These are phyloP conservation scores for Globodera rostochiensis DNA, from an alignment of 1,140 invertebrate genomes.

Conservation along the genomic window DNA sequence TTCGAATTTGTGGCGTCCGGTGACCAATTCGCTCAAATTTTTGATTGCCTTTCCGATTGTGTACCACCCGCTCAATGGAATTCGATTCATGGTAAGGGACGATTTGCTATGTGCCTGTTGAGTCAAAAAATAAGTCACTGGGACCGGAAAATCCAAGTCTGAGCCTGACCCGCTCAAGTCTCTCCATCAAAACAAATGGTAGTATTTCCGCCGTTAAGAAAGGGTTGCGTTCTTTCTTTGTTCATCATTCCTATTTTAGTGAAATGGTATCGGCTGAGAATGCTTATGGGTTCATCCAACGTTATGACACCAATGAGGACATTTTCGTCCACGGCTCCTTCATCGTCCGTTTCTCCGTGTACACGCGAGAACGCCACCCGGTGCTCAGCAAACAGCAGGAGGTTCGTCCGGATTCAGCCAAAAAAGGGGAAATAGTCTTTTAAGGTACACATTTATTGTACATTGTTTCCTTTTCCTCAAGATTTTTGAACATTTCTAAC, in stretches of 20 bases:
- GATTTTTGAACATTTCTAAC: no score
- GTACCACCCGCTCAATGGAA: conserved; percentile 24
- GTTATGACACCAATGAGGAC: neutral
- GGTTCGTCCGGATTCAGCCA: no score
- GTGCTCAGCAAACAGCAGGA: neutral
- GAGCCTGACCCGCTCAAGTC: no score
- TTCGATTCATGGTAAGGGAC: conserved; percentile 23
- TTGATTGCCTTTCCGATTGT: conserved; percentile 6
- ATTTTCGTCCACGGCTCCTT: neutral
- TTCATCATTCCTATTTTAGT: neutral
- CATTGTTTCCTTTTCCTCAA: no score
- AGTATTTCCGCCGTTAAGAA: no score
- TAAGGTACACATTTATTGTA: no score
- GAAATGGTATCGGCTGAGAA: neutral
- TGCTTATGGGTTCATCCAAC: neutral
- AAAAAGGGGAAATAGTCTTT: no score
- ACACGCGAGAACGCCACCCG: neutral
- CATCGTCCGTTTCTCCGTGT: neutral
- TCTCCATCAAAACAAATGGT: no score
- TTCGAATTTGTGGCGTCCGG: conserved; percentile 2
- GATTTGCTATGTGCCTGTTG: no score
- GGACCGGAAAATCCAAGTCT: no score
- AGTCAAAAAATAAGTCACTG: no score
- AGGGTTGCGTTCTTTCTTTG: no score
- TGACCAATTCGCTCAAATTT: conserved; percentile 8